Percentiles rank a stretch among this genome's conserved stretches.
Evolutionary conservation across 2,113 vertebrate species (phyloP).

Genomic region (Ibidorhyncha struthersii): DNA sequence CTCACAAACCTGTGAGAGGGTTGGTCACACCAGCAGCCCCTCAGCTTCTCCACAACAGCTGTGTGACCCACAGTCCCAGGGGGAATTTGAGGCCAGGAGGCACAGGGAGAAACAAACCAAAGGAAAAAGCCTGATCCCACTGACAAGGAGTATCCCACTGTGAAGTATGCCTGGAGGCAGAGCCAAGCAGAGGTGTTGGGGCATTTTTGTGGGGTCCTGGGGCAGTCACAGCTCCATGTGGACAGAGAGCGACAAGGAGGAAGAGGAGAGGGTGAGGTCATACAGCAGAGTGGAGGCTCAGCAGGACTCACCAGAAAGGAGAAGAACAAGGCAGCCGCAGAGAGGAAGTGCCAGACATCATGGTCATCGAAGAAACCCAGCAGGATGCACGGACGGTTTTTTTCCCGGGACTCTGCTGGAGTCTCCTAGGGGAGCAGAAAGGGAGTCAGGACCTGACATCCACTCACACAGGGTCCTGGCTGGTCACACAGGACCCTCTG

Average conservation of each 20-base stretch:
- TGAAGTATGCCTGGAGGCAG: neutral
- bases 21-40: neutral
- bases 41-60: neutral
- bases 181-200: neutral
- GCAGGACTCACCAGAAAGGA: slow-evolving; percentile 80
- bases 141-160: neutral
- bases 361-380: slow-evolving; percentile 82
- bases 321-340: slow-evolving; percentile 81
- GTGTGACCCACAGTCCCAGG: neutral
- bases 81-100: neutral
- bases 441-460: neutral
- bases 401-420: slow-evolving; percentile 80
- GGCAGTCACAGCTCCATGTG: neutral
- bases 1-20: neutral
- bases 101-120: neutral
- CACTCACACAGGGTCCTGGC: neutral
- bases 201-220: neutral
- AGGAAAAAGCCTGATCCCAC: neutral
- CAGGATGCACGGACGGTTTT: slow-evolving; percentile 76
- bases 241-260: neutral
- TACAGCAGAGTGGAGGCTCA: neutral
- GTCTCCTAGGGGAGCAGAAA: slow-evolving; percentile 66
- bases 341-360: slow-evolving; percentile 85
- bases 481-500: neutral
- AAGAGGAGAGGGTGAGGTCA: neutral